Evolutionary conservation across 2,113 vertebrate species (phyloP), one percentile per base, ranked within the genome.

Genomic region (Buteo buteo): DNA sequence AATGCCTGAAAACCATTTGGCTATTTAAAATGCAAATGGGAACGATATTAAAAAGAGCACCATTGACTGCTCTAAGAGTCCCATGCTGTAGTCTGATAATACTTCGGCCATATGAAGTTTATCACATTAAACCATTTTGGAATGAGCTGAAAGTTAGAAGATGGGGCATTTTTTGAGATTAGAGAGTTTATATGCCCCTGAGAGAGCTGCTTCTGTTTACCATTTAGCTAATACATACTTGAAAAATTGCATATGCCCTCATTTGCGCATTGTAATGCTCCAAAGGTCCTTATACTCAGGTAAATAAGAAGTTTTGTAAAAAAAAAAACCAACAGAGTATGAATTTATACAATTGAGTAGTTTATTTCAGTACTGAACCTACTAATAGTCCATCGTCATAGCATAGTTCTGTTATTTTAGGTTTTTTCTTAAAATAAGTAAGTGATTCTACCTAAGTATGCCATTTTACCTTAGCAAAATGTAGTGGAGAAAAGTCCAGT

Each of bases 11-110:
- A 94, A 95, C 92, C 93, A 96, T 91, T 96, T 95, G 44, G 67
- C 94, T 97, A 97, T 96, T 96, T 96, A 97, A 98, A 97, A 97
- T 92, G 87, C 86, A 97, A 97, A 96, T 94, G 87, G 69, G 78
- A 90, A 72, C 12, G 8, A 65, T 93, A 93, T 67, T 91, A 73
- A 82, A 93, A 93, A 79, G 83, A 95, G 16, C 16, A 1, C 21
- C 91, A 34, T 58, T 88, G 74, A 42, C 67, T 95, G 44, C 61
- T 86, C 34, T 29, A 54, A 72, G 58, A 88, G 40, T 93, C 86
- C 69, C 57, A 61, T 67, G 57, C 31, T 70, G 44, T 67, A 94
- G 69, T 42, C 49, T 92, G 91, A 78, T 83, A 92, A 81, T 88
- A 78, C 47, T 92, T 88, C 62, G 64, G 50, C 42, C 8, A 0